Base-by-base conservation (phyloP, 2,888 invertebrate species). In the Baronia brevicornis region DNA sequence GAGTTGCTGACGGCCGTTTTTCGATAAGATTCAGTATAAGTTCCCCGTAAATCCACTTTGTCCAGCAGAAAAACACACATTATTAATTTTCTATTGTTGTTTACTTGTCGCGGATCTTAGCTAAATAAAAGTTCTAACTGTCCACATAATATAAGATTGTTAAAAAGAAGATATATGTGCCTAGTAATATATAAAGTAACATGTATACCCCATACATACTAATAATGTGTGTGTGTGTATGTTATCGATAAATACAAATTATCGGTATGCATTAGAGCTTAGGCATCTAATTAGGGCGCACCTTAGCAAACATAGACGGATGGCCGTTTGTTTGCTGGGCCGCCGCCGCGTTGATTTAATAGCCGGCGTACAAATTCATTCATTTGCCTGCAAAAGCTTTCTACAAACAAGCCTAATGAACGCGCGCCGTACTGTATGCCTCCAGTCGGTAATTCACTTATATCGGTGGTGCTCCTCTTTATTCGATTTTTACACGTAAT, bases 401-500 rank as follows among this genome's bases (percentile, higher is more conserved):
- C 54, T 55, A 59, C 69, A 74, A 75, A 75, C 68, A 70, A 28
- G 40, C 42, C 70, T 75, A 75, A 77, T 77, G 74, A 77, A 73
- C 60, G 45, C 38, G 41, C 37, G 37, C 38, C 38, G 39, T 38
- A 33, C 41, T 37, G 35, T 27, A 47, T 43, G 45, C 50, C 47
- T 45, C 35, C 41, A 26, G 28, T 36, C 43, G 51, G 59, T 75
- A 73, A 75, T 68, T 61, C 37, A 51, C 60, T 75, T 74, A 74
- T 47, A 45, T 44, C 54, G 55, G 70, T 47, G 68, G 69, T 54
- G 48, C 46, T 41, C 40, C 46, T 46, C 59, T 49, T 51, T 47
- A 54, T 53, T 48, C 48, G 43, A 54, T 59, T 57, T 58, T 57
- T 53, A 25, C n/a, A 15, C 26, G 22, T 36, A 36, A 36, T 37